A percentile compares a stretch with the other conserved stretches of the same genome.
Conservation (phyloP, 2,888 invertebrate genomes). For the Electrophaes corylata region DNA sequence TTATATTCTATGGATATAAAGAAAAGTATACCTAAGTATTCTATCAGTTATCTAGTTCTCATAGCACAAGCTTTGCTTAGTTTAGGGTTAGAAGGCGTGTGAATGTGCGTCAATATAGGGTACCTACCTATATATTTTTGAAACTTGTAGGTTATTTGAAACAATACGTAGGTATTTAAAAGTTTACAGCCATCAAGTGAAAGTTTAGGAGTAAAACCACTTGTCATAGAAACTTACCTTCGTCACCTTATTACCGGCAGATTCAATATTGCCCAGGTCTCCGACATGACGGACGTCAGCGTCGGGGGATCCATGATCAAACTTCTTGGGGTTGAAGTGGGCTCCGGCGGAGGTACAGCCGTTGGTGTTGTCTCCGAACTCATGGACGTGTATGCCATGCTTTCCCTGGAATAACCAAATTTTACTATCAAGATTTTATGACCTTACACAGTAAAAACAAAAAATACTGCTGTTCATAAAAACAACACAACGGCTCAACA, state of each 20-base stretch:
- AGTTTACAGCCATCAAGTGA: background rate
- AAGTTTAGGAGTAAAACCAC: too few species aligned
- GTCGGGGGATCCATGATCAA: conserved; percentile 93
- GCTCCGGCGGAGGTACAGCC: conserved; percentile 97
- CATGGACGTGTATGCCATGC: conserved; percentile 97
- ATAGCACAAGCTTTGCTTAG: too few species aligned
- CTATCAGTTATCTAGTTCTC: too few species aligned
- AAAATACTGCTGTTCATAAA: too few species aligned
- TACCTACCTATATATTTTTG: too few species aligned
- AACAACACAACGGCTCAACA: too few species aligned
- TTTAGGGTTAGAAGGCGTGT: too few species aligned
- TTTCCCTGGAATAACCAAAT: conserved; percentile 60
- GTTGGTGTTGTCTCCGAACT: conserved; percentile 98
- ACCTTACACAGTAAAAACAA: too few species aligned
- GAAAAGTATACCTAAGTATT: too few species aligned
- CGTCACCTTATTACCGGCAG: conserved; percentile 56
- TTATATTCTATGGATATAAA: too few species aligned
- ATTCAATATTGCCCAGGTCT: conserved; percentile 94
- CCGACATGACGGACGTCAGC: conserved; percentile 92
- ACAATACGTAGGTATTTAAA: background rate
- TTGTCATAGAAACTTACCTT: background rate
- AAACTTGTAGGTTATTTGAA: too few species aligned
- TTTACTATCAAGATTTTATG: background rate
- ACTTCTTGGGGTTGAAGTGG: conserved; percentile 94
- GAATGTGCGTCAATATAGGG: too few species aligned